Percentiles rank a stretch among this genome's conserved stretches.
phyloP scores from a whole-genome alignment of 2,888 invertebrate genomes.

The Xestia ashworthii region DNA sequence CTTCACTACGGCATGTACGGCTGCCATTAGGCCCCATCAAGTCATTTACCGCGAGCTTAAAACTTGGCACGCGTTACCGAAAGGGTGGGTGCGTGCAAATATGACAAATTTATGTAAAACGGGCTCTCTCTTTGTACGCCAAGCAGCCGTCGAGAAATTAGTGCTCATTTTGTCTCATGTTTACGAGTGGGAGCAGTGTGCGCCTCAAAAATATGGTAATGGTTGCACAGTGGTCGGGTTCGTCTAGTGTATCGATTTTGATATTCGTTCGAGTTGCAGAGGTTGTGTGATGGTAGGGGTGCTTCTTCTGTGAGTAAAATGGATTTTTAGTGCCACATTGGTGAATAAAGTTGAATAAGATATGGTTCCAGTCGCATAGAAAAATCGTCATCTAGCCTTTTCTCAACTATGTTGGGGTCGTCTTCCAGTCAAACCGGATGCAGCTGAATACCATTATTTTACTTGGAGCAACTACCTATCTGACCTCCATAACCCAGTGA shows the following conservation, averaged over 20 bases:
- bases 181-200: constrained; percentile 82
- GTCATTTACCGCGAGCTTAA: constrained; percentile 72
- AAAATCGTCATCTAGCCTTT: too few relatives aligned
- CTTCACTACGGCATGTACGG: constrained; percentile 49
- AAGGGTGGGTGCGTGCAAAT: constrained; percentile 83
- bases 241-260: constrained; percentile 79
- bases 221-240: constrained; percentile 72
- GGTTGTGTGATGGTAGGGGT: constrained; percentile 42
- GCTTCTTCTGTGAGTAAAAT: constrained; percentile 11
- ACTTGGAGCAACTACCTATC: too few relatives aligned
- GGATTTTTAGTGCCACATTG: neutral
- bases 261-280: constrained; percentile 64
- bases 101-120: constrained; percentile 90
- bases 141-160: constrained; percentile 82
- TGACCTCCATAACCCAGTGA: too few relatives aligned
- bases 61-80: constrained; percentile 78
- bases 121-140: constrained; percentile 77
- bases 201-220: constrained; percentile 86
- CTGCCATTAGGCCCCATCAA: constrained; percentile 65
- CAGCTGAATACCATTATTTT: too few relatives aligned
- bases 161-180: constrained; percentile 87
- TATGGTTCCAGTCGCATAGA: neutral
- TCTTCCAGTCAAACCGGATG: too few relatives aligned
- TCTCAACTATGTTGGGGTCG: too few relatives aligned
- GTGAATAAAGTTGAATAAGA: constrained; percentile 13